A percentile compares a stretch with the other conserved stretches of the same genome.
phyloP scores from a whole-genome alignment of 2,888 invertebrate genomes.

The Saturnia pavonia region DNA sequence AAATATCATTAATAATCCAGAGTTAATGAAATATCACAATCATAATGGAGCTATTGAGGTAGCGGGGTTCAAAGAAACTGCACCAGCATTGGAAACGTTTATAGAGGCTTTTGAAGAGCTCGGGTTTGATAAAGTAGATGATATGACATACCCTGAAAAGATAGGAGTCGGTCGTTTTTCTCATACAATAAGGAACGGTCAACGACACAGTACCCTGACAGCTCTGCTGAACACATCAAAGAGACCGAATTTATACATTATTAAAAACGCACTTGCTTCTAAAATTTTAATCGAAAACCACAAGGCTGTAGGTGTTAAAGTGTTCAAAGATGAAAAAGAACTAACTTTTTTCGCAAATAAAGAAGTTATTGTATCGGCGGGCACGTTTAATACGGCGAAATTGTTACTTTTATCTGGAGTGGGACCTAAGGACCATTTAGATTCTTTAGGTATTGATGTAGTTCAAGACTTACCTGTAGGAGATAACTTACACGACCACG shows the following conservation, averaged over 20 bases:
- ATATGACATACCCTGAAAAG: slow-evolving; percentile 62
- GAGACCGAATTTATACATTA: slow-evolving; percentile 48
- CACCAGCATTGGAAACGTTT: slow-evolving; percentile 42
- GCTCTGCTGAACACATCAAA: slow-evolving; percentile 52
- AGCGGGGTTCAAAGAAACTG: slow-evolving; percentile 42
- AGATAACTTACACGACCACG: slow-evolving; percentile 64
- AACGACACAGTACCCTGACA: slow-evolving; percentile 56
- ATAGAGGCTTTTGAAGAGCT: slow-evolving; percentile 59
- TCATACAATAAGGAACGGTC: slow-evolving; percentile 59
- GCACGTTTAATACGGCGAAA: slow-evolving; percentile 66
- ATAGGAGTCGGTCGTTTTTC: slow-evolving; percentile 67
- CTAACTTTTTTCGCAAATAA: slow-evolving; percentile 47
- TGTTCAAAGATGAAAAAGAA: slow-evolving; percentile 36
- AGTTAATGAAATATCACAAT: slow-evolving; percentile 56
- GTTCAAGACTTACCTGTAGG: slow-evolving; percentile 62
- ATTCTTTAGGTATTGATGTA: slow-evolving; percentile 45
- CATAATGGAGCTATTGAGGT: slow-evolving; percentile 62
- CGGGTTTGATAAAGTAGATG: slow-evolving; percentile 56
- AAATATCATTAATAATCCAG: slow-evolving; percentile 49
- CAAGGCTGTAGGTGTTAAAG: slow-evolving; percentile 52
- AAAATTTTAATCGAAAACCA: slow-evolving; percentile 53
- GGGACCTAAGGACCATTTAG: slow-evolving; percentile 55
- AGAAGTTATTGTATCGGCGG: slow-evolving; percentile 64
- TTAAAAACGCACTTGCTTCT: slow-evolving; percentile 53
- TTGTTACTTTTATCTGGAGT: slow-evolving; percentile 63